Base-by-base conservation (phyloP, 2,888 invertebrate species). In the Stenoptilia bipunctidactyla region DNA sequence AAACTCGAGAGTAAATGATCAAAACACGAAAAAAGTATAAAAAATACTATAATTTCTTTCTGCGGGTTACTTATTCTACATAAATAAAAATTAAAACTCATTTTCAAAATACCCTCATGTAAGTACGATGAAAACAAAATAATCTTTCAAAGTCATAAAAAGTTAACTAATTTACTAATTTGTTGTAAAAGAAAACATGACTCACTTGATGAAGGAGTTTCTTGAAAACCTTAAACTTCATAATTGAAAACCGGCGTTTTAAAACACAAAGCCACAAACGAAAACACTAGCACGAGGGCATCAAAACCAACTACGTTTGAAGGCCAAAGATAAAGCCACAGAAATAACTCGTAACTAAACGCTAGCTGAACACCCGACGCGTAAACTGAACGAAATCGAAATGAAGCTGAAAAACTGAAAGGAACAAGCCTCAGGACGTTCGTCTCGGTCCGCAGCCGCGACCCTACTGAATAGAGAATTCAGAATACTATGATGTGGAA, bases 181-280 rank as follows among this genome's bases (percentile, higher is more conserved):
- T 20, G 3, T 5, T 20, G 3, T 48, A 60, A 66, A 50, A 56
- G 39, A 39, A 44, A 47, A 45, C 37, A 44, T 38, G 45, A 52
- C 68, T 51, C 52, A 80, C 79, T 76, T 72, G 67, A 43, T 64
- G 75, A 44, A 61, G 58, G 43, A 57, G 58, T 30, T 77, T 79
- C 69, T 77, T 82, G 54, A 82, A 75, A 51, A 82, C 56, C 56
- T 72, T 82, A 51, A 82, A 82, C 63, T 80, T 80, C 82, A 82
- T 79, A 41, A 44, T 49, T 37, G 43, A 40, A 13, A 34, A 42
- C 38, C 20, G 20, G 20, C 20, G 20, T 20, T 20, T 20, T 20
- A 5, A 20, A 20, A 20, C 20, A 20, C 30, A 9, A 3, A 4
- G 6, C 4, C 9, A 9, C 25, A 30, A 30, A 30, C 10, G 9